Conservation (phyloP, 2,888 invertebrate species). For the Nemurella pictetii region DNA sequence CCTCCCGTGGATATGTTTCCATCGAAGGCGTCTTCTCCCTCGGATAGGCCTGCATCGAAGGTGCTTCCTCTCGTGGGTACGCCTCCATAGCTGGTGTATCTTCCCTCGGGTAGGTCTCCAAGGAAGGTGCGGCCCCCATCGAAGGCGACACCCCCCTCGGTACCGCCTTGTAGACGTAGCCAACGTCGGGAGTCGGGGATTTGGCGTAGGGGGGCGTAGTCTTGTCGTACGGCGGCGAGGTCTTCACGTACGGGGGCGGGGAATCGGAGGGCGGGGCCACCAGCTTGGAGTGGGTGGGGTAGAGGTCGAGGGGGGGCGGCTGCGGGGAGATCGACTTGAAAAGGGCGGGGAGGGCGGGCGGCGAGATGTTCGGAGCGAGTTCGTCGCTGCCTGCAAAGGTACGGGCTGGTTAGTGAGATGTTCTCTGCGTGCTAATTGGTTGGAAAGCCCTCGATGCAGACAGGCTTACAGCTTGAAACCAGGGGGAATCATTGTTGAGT, state of each 20-base stretch:
- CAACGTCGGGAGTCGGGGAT: background rate
- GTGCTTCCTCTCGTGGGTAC: too few species aligned
- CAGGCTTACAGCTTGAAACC: too few species aligned
- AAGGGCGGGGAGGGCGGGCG: slow-evolving; percentile 44
- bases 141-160: background rate
- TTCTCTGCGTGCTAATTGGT: too few species aligned
- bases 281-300: slow-evolving; percentile 30
- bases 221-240: background rate
- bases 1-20: too few species aligned
- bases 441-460: too few species aligned
- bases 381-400: background rate
- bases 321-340: slow-evolving; percentile 44
- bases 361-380: background rate
- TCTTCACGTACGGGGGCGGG: background rate
- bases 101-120: background rate
- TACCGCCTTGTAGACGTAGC: background rate
- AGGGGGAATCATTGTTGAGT: too few species aligned
- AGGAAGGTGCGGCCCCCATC: background rate
- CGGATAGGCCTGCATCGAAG: too few species aligned
- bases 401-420: background rate
- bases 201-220: background rate
- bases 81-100: too few species aligned
- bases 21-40: too few species aligned
- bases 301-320: slow-evolving; percentile 47
- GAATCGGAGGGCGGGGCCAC: background rate